Conservation (phyloP, 2,888 invertebrate species). For the Lithophane socia region DNA sequence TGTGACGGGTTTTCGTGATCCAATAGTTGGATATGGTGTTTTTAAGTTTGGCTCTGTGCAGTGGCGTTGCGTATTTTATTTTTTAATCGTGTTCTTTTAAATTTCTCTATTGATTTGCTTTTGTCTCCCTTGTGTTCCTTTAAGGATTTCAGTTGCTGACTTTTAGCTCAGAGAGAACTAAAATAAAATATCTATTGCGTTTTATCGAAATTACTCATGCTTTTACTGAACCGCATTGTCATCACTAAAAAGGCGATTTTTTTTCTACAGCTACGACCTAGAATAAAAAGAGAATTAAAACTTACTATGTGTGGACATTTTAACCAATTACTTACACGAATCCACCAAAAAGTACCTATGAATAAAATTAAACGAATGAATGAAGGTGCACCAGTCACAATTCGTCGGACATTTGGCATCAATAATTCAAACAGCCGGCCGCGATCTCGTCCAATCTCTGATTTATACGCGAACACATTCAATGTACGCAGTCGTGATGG, state of each 20-base stretch:
- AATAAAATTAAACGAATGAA: constrained; percentile 60
- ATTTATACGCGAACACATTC: constrained; percentile 66
- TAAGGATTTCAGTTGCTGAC: neutral
- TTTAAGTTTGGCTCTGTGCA: constrained; percentile 9
- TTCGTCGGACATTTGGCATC: constrained; percentile 66
- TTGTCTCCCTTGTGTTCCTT: neutral
- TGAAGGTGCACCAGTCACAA: constrained; percentile 67
- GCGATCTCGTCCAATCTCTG: constrained; percentile 64
- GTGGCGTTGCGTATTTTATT: neutral
- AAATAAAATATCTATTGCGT: neutral
- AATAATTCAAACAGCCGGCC: constrained; percentile 67
- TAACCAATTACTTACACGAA: constrained; percentile 9
- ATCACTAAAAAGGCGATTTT: neutral
- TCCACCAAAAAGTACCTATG: constrained; percentile 32
- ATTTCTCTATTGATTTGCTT: neutral
- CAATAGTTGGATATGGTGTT: constrained; percentile 40
- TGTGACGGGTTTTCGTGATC: constrained; percentile 40
- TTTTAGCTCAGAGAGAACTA: neutral
- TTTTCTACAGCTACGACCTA: neutral
- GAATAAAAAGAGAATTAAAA: no score
- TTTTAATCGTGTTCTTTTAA: neutral
- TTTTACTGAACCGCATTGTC: neutral
- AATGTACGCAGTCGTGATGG: constrained; percentile 58
- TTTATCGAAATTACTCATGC: neutral
- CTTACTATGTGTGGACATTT: neutral